Base-by-base conservation (phyloP, 1,140 invertebrate species). In the Apis mellifera region DNA sequence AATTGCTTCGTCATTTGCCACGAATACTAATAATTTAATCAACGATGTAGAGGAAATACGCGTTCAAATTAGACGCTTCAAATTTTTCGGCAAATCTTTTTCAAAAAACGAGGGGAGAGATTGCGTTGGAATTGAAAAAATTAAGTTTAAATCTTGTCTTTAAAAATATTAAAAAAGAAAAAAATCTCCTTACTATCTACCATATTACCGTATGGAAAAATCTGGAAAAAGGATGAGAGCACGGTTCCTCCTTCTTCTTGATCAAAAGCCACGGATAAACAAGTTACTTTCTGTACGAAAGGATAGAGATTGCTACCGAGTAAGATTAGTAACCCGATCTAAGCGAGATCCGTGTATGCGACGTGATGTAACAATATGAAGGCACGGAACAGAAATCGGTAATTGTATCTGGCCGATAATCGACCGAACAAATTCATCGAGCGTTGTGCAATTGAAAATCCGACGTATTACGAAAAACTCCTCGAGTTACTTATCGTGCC, bases 281-380 rank as follows among this genome's bases (percentile, higher is more conserved):
- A 79, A 79, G 77, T 79, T 59, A 72, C 77, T 79, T 72, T 79
- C 77, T 62, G 77, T 42, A 76, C 55, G 73, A 76, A 65, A 75
- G 79, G 62, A 81, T 81, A 66, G 60, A 62, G 64, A 76, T 66
- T 76, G 79, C 79, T 82, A 82, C 73, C 59, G 64, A 26, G 79
- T 26, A 32, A 57, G 79, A 82, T 76, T 76, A 76, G 79, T 82
- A 82, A 82, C 54, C n/a, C 73, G 73, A 82, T 59, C 54, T 23
- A 13, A 15, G 12, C 64, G 54, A 65, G 79, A 82, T 82, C 64
- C 79, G 74, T 65, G 70, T 69, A 59, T 72, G 76, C 70, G 5
- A 26, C 50, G 73, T 82, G 79, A 82, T 66, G 79, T 82, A 82
- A 82, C 73, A 74, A 82, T 76, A 82, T 57, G 79, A 81, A 81